phyloP scores from a whole-genome alignment of 2,113 vertebrate species.

The Mustela lutreola region DNA sequence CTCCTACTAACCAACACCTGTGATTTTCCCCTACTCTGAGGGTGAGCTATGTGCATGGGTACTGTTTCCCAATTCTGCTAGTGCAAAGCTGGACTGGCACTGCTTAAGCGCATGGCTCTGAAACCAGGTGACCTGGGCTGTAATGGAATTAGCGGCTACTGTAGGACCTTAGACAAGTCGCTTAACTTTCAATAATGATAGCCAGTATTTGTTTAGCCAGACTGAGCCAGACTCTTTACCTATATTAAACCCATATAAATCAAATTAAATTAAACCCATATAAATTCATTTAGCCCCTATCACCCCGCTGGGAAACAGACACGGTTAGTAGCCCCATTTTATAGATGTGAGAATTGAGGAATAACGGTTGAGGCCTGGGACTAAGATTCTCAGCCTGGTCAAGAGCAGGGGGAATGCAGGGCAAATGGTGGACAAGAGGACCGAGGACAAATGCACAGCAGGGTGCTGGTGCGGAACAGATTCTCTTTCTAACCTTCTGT shows the following conservation, averaged over 20 bases:
- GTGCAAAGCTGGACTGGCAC: not conserved
- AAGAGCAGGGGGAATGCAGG: not conserved
- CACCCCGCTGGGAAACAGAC: not conserved
- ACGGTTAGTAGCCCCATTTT: not conserved
- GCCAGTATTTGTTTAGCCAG: not conserved
- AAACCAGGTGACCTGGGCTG: not conserved
- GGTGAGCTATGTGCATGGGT: not conserved
- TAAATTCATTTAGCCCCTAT: not conserved
- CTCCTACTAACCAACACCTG: not conserved
- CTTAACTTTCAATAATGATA: not conserved
- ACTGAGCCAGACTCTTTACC: not conserved
- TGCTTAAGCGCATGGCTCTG: not conserved
- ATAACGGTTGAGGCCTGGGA: not conserved
- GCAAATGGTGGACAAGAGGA: not conserved
- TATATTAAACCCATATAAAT: not conserved
- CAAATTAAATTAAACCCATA: not conserved
- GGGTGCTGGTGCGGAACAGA: not conserved
- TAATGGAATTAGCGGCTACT: not conserved
- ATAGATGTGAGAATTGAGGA: not conserved
- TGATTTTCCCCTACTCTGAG: not conserved
- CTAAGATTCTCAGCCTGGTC: not conserved
- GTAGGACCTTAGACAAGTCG: not conserved
- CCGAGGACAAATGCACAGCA: not conserved
- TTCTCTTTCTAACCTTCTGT: not conserved
- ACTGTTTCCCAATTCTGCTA: accelerated